Evolutionary conservation across 2,797 vertebrate species (phyloP).

Genomic region (Anguilla marmorata): DNA sequence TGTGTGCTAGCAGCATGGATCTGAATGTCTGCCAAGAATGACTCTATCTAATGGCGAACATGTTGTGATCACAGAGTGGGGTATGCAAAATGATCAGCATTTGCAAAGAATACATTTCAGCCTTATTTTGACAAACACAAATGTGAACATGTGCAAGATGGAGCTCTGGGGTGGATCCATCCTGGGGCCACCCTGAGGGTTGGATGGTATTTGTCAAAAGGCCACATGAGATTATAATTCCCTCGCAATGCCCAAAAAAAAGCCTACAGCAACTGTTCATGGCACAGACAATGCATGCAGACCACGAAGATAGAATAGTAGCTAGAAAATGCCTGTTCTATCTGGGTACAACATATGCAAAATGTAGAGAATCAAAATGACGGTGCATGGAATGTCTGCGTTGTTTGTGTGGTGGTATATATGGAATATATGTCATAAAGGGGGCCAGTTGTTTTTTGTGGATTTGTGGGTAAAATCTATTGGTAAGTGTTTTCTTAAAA

Average conservation of each 20-base stretch:
- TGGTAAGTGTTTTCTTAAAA: neutral
- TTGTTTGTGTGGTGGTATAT: neutral
- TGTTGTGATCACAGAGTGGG: neutral
- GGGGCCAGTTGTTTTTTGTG: neutral
- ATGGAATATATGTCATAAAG: neutral
- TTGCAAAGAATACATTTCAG: neutral
- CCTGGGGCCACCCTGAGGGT: neutral
- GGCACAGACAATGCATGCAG: neutral
- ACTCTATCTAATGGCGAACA: neutral
- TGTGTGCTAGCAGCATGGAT: neutral
- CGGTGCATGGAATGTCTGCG: neutral
- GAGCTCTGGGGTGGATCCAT: neutral
- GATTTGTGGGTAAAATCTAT: neutral
- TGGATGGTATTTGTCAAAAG: neutral
- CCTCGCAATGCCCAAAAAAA: neutral
- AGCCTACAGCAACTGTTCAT: neutral
- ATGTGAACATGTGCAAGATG: neutral
- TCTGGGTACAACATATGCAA: neutral
- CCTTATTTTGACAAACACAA: neutral
- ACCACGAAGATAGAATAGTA: neutral
- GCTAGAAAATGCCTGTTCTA: neutral
- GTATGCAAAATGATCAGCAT: neutral
- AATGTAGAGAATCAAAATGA: neutral
- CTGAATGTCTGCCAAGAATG: neutral
- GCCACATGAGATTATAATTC: neutral